Conservation (phyloP, 2,113 vertebrate genomes). For the Hemicordylus capensis region DNA sequence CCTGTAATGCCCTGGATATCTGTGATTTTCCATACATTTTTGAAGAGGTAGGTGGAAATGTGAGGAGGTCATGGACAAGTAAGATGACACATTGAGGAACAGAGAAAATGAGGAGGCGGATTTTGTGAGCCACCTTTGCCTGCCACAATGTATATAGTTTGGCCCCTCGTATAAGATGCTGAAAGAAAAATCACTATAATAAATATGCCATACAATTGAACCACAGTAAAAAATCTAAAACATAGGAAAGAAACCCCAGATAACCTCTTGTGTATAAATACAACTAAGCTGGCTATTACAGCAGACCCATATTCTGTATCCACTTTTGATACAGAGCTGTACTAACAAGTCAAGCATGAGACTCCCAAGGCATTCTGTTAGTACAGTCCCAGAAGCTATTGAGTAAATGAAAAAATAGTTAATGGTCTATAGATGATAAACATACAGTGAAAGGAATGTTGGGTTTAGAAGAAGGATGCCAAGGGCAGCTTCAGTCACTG, state of each 20-base stretch:
- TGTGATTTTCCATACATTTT: no score
- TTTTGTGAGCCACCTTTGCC: background rate
- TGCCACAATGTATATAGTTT: background rate
- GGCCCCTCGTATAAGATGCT: background rate
- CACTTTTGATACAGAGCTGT: conserved; percentile 36
- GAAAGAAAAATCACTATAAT: background rate
- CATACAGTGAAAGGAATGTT: conserved; percentile 9
- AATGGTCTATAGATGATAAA: conserved; percentile 41
- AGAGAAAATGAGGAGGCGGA: background rate
- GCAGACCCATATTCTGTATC: conserved; percentile 32
- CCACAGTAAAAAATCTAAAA: background rate
- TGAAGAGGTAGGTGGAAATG: no score
- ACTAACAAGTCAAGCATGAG: conserved; percentile 48
- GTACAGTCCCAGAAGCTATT: conserved; percentile 40
- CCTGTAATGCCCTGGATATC: background rate
- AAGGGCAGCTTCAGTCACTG: background rate
- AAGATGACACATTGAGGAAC: background rate
- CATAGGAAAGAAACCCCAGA: background rate
- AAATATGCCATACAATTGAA: background rate
- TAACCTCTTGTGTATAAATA: conserved; percentile 24
- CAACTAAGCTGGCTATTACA: conserved; percentile 33
- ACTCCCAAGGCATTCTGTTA: conserved; percentile 53
- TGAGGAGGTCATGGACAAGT: background rate
- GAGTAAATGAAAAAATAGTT: conserved; percentile 27
- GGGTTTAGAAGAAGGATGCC: background rate